Percentiles rank a stretch among this genome's conserved stretches.
Evolutionary conservation across 2,113 vertebrate genomes (phyloP).

Genomic region (Hippocampus barbouri): DNA sequence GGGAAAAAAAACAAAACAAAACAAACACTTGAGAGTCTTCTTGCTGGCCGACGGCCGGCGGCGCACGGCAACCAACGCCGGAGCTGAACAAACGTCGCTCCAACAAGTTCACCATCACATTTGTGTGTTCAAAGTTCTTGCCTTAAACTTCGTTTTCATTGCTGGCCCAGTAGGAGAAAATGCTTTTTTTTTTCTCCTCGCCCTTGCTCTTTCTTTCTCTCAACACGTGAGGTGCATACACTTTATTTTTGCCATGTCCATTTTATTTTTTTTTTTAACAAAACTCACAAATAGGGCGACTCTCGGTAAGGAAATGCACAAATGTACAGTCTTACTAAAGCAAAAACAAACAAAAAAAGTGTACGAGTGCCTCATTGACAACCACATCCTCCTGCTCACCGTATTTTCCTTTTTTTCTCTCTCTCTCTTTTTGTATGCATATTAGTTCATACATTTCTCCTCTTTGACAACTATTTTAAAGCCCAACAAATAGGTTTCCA

Average conservation of each 20-base stretch:
- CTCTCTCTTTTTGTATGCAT: slow-evolving; percentile 19
- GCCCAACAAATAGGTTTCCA: slow-evolving; percentile 19
- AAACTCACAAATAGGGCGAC: slow-evolving; percentile 50
- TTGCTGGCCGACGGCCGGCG: slow-evolving; percentile 60
- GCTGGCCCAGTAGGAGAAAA: slow-evolving; percentile 85
- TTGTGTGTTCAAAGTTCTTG: slow-evolving; percentile 92
- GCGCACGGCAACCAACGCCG: slow-evolving; percentile 74
- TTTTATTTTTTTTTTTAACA: slow-evolving; percentile 21
- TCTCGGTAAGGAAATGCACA: slow-evolving; percentile 56
- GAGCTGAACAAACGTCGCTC: slow-evolving; percentile 68
- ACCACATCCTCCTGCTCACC: slow-evolving; percentile 41
- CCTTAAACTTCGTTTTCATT: slow-evolving; percentile 89
- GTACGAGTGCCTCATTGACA: slow-evolving; percentile 58
- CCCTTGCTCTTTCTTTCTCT: slow-evolving; percentile 13
- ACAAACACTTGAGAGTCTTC: slow-evolving; percentile 71
- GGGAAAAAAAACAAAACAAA: not conserved
- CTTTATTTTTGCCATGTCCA: slow-evolving; percentile 70
- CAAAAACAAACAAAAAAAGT: slow-evolving; percentile 38
- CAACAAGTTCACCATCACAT: slow-evolving; percentile 69
- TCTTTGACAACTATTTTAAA: slow-evolving; percentile 19
- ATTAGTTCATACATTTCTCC: slow-evolving; percentile 25
- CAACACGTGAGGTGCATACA: slow-evolving; percentile 73
- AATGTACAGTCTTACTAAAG: slow-evolving; percentile 64
- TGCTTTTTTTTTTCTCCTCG: slow-evolving; percentile 72
- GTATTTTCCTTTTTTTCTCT: slow-evolving; percentile 30